phyloP scores from a whole-genome alignment of 2,888 invertebrate genomes.

The Cephus sareptanus region DNA sequence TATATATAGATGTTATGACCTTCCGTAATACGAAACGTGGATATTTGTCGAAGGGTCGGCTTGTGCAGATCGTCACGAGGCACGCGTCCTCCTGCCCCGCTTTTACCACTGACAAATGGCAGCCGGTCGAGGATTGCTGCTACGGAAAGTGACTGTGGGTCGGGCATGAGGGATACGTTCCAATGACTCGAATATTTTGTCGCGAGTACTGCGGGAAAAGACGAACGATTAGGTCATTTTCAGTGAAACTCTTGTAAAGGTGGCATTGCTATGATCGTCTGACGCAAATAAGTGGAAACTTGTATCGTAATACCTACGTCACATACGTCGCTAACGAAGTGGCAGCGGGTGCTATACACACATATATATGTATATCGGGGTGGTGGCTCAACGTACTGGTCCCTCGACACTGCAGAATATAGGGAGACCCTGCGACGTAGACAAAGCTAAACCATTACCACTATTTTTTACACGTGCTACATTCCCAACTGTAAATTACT shows the following conservation, averaged over 20 bases:
- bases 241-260: neutral
- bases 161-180: neutral
- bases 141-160: neutral
- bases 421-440: constrained; percentile 14
- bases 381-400: neutral
- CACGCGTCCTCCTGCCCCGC: neutral
- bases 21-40: neutral
- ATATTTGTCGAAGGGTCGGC: neutral
- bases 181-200: neutral
- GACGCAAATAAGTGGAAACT: neutral
- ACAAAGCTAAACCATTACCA: constrained; percentile 29
- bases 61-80: neutral
- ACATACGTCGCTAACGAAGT: neutral
- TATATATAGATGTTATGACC: neutral
- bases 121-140: neutral
- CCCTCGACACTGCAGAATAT: neutral
- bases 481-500: constrained; percentile 40
- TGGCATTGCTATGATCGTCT: neutral
- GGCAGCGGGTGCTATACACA: neutral
- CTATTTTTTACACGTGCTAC: constrained; percentile 24
- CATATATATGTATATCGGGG: neutral
- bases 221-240: neutral
- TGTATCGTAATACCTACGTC: neutral
- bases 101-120: neutral
- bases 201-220: neutral